phyloP scores from a whole-genome alignment of 2,797 vertebrate species.

The Acipenser transmontanus region DNA sequence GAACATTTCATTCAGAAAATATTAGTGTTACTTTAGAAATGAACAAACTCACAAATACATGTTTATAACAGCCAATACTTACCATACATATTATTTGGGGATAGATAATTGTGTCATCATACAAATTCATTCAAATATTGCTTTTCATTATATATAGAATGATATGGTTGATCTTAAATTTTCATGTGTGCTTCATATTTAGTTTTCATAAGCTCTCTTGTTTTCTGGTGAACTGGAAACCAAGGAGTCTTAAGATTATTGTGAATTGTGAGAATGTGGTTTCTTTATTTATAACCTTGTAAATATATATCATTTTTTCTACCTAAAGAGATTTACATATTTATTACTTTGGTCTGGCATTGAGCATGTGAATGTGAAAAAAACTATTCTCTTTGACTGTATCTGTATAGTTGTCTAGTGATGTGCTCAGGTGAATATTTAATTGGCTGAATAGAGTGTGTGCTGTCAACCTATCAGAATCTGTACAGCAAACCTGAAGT shows the following conservation, averaged over 20 bases:
- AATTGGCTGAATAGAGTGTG: conserved; percentile 61
- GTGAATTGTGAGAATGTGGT: conserved; percentile 63
- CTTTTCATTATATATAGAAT: conserved; percentile 52
- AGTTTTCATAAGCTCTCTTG: conserved; percentile 52
- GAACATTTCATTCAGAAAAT: conserved; percentile 25
- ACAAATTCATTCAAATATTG: conserved; percentile 29
- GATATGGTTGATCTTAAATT: conserved; percentile 54
- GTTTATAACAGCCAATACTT: conserved; percentile 23
- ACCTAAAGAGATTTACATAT: conserved; percentile 66
- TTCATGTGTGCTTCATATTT: conserved; percentile 34
- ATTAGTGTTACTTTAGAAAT: conserved; percentile 29
- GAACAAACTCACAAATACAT: not conserved
- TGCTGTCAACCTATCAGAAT: conserved; percentile 67
- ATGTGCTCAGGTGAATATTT: conserved; percentile 66
- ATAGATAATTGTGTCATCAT: not conserved
- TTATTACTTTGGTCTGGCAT: conserved; percentile 72
- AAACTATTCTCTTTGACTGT: conserved; percentile 55
- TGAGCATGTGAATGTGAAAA: conserved; percentile 85
- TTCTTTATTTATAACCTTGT: conserved; percentile 79
- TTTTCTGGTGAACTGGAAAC: conserved; percentile 61
- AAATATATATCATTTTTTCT: conserved; percentile 87
- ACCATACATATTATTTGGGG: conserved; percentile 14
- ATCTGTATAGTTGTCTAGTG: conserved; percentile 74
- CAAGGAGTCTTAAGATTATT: conserved; percentile 55
- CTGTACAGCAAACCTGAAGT: conserved; percentile 60